These are phyloP conservation scores for Octopus sinensis DNA, from an alignment of 1,140 invertebrate species.

Conservation along the genomic window DNA sequence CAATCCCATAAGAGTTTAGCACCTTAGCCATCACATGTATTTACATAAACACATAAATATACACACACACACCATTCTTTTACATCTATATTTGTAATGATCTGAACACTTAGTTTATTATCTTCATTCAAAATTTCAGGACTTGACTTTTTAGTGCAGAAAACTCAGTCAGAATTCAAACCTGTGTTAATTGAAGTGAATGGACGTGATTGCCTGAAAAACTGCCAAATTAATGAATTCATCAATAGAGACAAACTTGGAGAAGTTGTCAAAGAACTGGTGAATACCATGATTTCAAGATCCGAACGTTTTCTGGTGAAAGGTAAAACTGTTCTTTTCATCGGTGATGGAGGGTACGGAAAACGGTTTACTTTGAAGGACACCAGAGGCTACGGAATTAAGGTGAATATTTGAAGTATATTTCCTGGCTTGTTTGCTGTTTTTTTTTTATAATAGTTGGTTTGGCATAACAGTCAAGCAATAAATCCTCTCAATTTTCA, in stretches of 20 bases:
- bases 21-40: too few relatives aligned
- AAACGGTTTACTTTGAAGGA: slow-evolving; percentile 29
- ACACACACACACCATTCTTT: too few relatives aligned
- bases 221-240: slow-evolving; percentile 34
- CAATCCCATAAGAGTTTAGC: too few relatives aligned
- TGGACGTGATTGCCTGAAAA: slow-evolving; percentile 37
- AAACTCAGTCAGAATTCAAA: neutral
- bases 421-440: too few relatives aligned
- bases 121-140: slow-evolving; percentile 14
- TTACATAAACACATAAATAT: too few relatives aligned
- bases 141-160: slow-evolving; percentile 23
- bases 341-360: slow-evolving; percentile 28
- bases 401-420: slow-evolving; percentile 23
- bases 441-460: too few relatives aligned
- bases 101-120: too few relatives aligned
- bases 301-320: slow-evolving; percentile 27
- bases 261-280: slow-evolving; percentile 20
- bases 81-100: too few relatives aligned
- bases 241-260: slow-evolving; percentile 22
- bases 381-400: slow-evolving; percentile 28
- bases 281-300: slow-evolving; percentile 29
- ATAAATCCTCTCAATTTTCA: too few relatives aligned
- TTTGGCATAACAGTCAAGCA: too few relatives aligned
- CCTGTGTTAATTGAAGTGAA: slow-evolving; percentile 34
- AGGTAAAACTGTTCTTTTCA: slow-evolving; percentile 25